phyloP scores from a whole-genome alignment of 2,888 invertebrate species.

The Anticlea derivata region DNA sequence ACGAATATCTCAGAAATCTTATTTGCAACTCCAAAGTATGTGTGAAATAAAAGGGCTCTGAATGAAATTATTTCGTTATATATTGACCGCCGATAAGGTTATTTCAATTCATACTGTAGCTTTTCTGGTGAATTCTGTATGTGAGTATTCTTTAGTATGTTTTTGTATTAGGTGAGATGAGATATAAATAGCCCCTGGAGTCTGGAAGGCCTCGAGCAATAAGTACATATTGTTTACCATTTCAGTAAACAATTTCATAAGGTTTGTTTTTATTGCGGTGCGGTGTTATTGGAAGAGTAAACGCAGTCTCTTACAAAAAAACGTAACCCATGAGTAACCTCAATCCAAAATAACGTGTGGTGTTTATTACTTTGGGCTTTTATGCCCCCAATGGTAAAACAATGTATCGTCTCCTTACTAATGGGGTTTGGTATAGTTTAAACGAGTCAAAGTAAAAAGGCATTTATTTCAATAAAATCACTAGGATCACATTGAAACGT shows the following conservation, averaged over 20 bases:
- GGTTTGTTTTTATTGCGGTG: neutral
- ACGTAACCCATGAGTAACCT: neutral
- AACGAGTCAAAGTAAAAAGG: no score
- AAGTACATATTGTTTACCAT: conserved; percentile 12
- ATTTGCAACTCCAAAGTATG: conserved; percentile 18
- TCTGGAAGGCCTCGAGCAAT: no score
- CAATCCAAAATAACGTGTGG: neutral
- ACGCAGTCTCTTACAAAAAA: neutral
- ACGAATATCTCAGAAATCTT: conserved; percentile 18
- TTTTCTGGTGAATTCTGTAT: conserved; percentile 4
- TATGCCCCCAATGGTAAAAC: neutral
- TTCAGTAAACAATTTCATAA: conserved; percentile 5
- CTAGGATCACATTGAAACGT: no score
- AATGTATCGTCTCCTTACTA: neutral
- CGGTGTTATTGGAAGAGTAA: conserved; percentile 2
- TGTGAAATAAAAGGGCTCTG: conserved; percentile 13
- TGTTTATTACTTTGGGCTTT: neutral
- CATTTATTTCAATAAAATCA: no score
- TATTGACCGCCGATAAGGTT: conserved; percentile 9
- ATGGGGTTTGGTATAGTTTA: no score
- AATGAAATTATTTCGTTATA: conserved; percentile 14
- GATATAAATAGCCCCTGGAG: conserved; percentile 11
- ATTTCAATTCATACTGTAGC: conserved; percentile 8
- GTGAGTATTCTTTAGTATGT: conserved; percentile 3
- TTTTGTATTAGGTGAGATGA: conserved; percentile 3